Evolutionary conservation across 2,797 vertebrate species (phyloP).

Genomic region (Coccyzus lansbergi): DNA sequence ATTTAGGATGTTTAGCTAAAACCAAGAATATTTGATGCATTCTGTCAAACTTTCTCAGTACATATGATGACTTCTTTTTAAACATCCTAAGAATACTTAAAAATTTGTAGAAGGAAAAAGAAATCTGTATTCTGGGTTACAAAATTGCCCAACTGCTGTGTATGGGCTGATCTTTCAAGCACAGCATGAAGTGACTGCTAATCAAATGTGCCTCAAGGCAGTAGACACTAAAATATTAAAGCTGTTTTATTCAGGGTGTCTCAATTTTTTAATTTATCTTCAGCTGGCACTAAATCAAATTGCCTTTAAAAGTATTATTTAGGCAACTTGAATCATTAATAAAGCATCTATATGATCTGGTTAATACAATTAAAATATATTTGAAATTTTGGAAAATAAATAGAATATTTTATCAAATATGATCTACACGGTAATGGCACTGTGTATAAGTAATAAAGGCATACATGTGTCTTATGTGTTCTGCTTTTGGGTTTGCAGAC

Average conservation of each 20-base stretch:
- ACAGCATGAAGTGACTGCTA: constrained; percentile 5
- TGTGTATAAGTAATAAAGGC: background rate
- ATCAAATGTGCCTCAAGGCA: constrained; percentile 44
- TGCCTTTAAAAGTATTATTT: background rate
- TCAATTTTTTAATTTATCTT: constrained; percentile 22
- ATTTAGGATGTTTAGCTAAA: background rate
- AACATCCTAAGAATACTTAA: background rate
- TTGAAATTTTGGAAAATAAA: background rate
- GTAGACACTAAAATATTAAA: constrained; percentile 31
- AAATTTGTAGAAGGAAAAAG: background rate
- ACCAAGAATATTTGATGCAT: background rate
- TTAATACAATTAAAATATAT: background rate
- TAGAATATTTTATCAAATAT: background rate
- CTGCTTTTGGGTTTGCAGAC: background rate
- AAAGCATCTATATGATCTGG: background rate
- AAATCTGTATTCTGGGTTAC: background rate
- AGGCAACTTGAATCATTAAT: background rate
- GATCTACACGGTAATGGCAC: background rate
- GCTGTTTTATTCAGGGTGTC: background rate
- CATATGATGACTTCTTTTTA: background rate
- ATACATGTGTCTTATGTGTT: background rate
- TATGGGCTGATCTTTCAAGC: constrained; percentile 37
- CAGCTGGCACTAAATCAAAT: background rate
- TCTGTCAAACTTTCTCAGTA: background rate
- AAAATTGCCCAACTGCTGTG: background rate